phyloP scores from a whole-genome alignment of 2,797 vertebrate genomes.

The Linurgus olivaceus region DNA sequence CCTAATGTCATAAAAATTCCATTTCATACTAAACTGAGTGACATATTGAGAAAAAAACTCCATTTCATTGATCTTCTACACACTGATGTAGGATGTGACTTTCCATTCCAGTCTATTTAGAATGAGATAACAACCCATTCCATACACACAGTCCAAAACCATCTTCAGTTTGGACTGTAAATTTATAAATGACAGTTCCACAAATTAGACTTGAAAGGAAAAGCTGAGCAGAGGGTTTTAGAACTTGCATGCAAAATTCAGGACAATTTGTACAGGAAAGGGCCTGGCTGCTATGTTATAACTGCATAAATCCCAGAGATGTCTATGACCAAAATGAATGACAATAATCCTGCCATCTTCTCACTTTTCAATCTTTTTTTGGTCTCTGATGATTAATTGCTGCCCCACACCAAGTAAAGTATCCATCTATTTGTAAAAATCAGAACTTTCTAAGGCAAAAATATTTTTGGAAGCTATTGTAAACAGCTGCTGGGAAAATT shows the following conservation, averaged over 20 bases:
- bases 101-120: conserved; percentile 27
- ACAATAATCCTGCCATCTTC: not conserved
- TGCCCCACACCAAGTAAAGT: not conserved
- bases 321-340: not conserved
- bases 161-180: conserved; percentile 40
- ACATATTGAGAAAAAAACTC: not conserved
- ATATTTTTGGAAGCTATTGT: not conserved
- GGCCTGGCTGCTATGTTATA: not conserved
- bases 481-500: not conserved
- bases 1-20: not conserved
- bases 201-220: conserved; percentile 58
- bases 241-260: conserved; percentile 34
- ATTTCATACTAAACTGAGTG: conserved; percentile 31
- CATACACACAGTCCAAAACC: conserved; percentile 21
- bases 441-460: not conserved
- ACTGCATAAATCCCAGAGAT: not conserved
- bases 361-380: not conserved
- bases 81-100: not conserved
- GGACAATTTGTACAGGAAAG: conserved; percentile 40
- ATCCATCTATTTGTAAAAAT: not conserved
- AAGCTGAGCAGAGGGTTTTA: conserved; percentile 41
- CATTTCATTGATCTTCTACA: not conserved
- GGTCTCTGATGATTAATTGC: not conserved
- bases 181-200: conserved; percentile 56
- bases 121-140: not conserved